phyloP scores from a whole-genome alignment of 2,888 invertebrate species.

The Eretmocerus hayati region DNA sequence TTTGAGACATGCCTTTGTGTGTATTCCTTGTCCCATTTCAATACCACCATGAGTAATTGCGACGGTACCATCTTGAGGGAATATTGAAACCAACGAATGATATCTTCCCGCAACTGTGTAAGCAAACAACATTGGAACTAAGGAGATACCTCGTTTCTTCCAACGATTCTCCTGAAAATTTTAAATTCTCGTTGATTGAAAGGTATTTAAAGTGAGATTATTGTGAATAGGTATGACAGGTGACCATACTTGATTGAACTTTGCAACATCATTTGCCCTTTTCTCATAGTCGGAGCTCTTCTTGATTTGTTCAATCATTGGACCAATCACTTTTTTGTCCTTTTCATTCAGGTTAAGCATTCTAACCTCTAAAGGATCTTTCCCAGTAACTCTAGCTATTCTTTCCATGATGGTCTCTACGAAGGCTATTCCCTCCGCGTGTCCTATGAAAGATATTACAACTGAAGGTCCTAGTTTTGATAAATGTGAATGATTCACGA shows the following conservation, averaged over 20 bases:
- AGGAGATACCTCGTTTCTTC: slow-evolving; percentile 66
- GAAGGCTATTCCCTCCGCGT: slow-evolving; percentile 5
- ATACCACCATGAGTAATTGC: slow-evolving; percentile 15
- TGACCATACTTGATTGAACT: slow-evolving; percentile 53
- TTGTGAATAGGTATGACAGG: neutral
- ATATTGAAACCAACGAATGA: slow-evolving; percentile 16
- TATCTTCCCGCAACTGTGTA: neutral
- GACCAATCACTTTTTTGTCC: slow-evolving; percentile 45
- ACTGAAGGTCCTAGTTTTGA: no score
- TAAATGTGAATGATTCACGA: neutral
- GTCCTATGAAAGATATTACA: slow-evolving; percentile 9
- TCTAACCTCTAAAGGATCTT: slow-evolving; percentile 56
- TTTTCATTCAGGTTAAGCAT: slow-evolving; percentile 51
- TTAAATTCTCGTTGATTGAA: neutral
- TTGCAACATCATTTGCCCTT: slow-evolving; percentile 51
- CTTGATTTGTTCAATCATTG: slow-evolving; percentile 54
- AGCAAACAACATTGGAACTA: slow-evolving; percentile 11
- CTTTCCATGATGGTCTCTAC: slow-evolving; percentile 57
- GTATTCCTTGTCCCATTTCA: slow-evolving; percentile 22
- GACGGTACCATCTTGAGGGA: slow-evolving; percentile 17
- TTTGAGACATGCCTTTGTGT: slow-evolving; percentile 19
- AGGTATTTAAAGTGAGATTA: neutral
- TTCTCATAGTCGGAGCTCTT: slow-evolving; percentile 53
- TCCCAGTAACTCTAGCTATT: slow-evolving; percentile 36
- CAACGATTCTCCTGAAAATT: slow-evolving; percentile 60